phyloP scores from a whole-genome alignment of 2,113 vertebrate species.

The Dipodomys stephensi region DNA sequence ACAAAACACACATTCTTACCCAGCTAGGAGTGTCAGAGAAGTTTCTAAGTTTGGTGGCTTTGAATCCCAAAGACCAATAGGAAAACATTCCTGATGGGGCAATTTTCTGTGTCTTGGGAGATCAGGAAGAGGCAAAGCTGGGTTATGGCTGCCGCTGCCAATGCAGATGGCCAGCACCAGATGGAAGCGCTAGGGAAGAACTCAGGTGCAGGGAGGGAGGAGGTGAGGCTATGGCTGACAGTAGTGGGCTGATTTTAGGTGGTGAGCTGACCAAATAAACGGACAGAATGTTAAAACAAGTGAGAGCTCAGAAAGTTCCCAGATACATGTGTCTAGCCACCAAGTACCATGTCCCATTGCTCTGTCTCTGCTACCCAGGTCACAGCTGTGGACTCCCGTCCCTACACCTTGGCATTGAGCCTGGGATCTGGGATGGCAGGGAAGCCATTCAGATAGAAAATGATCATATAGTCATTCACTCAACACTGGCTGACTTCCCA shows the following conservation, averaged over 20 bases:
- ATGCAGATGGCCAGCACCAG: neutral
- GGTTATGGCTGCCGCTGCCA: too few species aligned
- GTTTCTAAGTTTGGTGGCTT: neutral
- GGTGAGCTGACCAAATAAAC: neutral
- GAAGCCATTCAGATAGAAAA: neutral
- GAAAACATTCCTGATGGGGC: neutral
- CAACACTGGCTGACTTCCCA: neutral
- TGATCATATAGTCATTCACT: neutral
- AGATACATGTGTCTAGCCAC: fast-evolving
- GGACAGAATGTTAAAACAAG: neutral
- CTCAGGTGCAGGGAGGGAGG: neutral
- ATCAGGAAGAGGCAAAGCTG: neutral
- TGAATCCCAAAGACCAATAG: neutral
- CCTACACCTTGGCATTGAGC: fast-evolving
- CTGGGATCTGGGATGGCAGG: neutral
- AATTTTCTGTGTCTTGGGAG: fast-evolving
- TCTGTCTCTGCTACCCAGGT: neutral
- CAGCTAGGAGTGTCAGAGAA: neutral
- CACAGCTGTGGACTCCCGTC: neutral
- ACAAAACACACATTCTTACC: neutral
- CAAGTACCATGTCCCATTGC: neutral
- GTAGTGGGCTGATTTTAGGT: neutral
- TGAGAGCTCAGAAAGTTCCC: neutral
- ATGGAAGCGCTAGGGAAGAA: neutral
- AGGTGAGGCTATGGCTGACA: neutral